Evolutionary conservation across 2,797 vertebrate species (phyloP).

Genomic region (Micrastur ruficollis): DNA sequence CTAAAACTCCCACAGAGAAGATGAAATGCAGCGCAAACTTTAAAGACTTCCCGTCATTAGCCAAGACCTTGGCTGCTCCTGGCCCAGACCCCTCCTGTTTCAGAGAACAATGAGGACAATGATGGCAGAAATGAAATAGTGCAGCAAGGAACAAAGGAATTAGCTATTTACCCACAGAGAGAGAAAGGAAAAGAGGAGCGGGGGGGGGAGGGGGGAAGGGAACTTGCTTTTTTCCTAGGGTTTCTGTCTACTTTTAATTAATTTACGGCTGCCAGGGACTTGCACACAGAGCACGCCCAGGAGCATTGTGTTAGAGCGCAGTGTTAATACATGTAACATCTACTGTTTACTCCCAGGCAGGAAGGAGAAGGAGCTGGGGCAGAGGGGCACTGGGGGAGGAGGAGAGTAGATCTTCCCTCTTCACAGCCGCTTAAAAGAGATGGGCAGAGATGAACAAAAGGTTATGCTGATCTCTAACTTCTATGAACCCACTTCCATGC

Average conservation of each 20-base stretch:
- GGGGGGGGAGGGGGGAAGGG: constrained; percentile 21
- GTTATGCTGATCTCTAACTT: background rate
- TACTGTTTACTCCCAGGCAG: constrained; percentile 53
- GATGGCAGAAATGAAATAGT: constrained; percentile 81
- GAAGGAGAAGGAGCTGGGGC: background rate
- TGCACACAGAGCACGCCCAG: constrained; percentile 58
- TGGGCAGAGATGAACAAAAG: background rate
- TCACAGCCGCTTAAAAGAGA: background rate
- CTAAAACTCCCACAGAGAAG: constrained; percentile 90
- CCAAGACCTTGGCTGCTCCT: constrained; percentile 89
- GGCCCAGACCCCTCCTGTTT: constrained; percentile 87
- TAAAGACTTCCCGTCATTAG: constrained; percentile 99
- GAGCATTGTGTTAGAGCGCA: background rate
- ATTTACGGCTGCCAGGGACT: constrained; percentile 76
- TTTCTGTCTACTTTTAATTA: constrained; percentile 83
- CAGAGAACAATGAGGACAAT: constrained; percentile 86
- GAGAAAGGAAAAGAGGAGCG: constrained; percentile 63
- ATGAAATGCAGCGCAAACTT: constrained; percentile 96
- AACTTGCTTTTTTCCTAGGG: constrained; percentile 65
- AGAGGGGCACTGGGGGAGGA: background rate
- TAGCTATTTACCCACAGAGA: constrained; percentile 80
- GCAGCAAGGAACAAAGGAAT: constrained; percentile 81
- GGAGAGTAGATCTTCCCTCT: background rate
- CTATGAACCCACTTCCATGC: background rate
- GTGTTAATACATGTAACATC: constrained; percentile 49